Evolutionary conservation across 2,888 invertebrate species (phyloP), one percentile per base, ranked within the genome.

Genomic region (Xylophagus ater): DNA sequence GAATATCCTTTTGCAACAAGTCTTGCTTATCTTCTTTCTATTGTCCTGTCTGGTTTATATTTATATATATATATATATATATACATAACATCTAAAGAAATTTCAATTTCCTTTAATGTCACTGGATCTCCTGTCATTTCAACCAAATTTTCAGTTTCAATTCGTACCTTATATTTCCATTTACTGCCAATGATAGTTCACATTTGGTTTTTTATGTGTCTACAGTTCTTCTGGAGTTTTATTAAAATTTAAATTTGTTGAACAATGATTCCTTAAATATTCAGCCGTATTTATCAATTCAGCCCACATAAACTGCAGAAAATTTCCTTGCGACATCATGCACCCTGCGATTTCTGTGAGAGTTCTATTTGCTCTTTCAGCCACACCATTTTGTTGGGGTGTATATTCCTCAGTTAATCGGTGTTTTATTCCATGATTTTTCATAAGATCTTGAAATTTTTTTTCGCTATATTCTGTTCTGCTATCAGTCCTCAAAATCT

Each of bases 321-420:
- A 12, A 7, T 14, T 14, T 4, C 19, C 18, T n/a, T 32, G 32
- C 17, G 41, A 34, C 8, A 52, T 28, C 47, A 54, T 47, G n/a
- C 46, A 46, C 20, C 53, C 41, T 6, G 48, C 47, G 26, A 44
- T 47, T 23, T 50, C 52, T 12, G 47, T 40, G 9, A 50, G 26
- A 4, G 48, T 46, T 18, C 47, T 13, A 18, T 49, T 51, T 18
- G 41, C 46, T 12, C 49, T 29, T 41, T 49, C 50, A 1, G 49
- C 49, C 13, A 50, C 44, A 8, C 51, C 49, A 25, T 50, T 51
- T 41, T 50, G 51, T 13, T 49, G 41, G 6, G 50, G 47, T 17
- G 46, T 41, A 24, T 48, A 15, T 5, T n/a, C 13, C 7, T 47
- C 44, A 8, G 48, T 51, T 17, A 24, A 37, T 20, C 47, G 46